Percentiles rank a stretch among this genome's conserved stretches.
phyloP scores from a whole-genome alignment of 92 coral and sea anemone species.

The Epizoanthus rinbou region DNA sequence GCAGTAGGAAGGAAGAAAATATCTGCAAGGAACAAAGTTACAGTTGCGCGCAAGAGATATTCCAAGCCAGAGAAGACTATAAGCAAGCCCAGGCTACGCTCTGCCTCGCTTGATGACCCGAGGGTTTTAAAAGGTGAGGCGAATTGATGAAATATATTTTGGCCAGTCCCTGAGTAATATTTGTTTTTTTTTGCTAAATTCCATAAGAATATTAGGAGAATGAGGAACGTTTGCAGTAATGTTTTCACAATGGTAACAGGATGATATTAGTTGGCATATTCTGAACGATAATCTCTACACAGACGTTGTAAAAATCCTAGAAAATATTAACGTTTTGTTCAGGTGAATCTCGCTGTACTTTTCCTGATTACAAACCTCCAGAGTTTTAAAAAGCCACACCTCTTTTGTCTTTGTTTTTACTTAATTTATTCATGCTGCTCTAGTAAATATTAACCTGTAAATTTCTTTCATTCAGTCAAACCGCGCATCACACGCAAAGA shows the following conservation, averaged over 20 bases:
- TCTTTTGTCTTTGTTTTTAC: no score
- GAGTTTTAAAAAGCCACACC: no score
- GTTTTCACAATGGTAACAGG: neutral
- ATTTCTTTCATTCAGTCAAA: slow-evolving; percentile 55
- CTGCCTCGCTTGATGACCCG: slow-evolving; percentile 84
- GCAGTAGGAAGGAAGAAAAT: slow-evolving; percentile 52
- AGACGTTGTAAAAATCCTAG: no score
- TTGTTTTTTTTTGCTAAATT: no score
- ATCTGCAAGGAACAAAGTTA: slow-evolving; percentile 23
- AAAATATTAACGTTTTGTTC: neutral
- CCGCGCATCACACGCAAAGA: slow-evolving; percentile 82
- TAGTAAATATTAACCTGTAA: neutral
- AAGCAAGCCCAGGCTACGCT: slow-evolving; percentile 63
- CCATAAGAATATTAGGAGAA: no score
- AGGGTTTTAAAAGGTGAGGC: slow-evolving; percentile 67
- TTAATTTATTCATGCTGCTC: no score
- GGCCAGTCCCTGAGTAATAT: no score
- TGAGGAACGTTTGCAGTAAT: neutral
- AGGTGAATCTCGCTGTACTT: no score
- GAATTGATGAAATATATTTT: neutral
- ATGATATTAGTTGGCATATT: no score
- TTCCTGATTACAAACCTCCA: no score
- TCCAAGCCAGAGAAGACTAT: slow-evolving; percentile 12
- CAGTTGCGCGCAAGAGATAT: slow-evolving; percentile 16
- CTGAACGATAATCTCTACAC: neutral